phyloP scores from a whole-genome alignment of 2,888 invertebrate genomes.

The Agrochola lota region DNA sequence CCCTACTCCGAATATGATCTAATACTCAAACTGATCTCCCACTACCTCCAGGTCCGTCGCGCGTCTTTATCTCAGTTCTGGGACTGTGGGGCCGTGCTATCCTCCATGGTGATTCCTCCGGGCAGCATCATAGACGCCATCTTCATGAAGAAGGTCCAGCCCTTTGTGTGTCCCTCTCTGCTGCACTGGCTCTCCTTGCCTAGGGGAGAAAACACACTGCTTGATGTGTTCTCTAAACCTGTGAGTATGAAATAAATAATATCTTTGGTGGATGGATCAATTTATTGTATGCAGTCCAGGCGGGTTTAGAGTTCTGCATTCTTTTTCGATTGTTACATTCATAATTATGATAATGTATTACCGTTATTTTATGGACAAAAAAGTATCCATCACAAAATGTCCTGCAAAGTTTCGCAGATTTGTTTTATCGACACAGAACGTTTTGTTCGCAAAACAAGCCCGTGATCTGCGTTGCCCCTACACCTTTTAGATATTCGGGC shows the following conservation, averaged over 20 bases:
- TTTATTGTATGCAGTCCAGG: neutral
- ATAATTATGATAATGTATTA: too few species aligned
- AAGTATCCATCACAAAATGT: neutral
- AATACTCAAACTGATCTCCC: too few species aligned
- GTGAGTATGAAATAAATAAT: conserved; percentile 74
- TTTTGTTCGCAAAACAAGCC: neutral
- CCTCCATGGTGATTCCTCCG: conserved; percentile 77
- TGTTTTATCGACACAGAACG: neutral
- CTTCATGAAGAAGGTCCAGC: conserved; percentile 75
- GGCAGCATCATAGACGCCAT: conserved; percentile 74
- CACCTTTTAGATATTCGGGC: neutral
- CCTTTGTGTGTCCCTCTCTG: conserved; percentile 85
- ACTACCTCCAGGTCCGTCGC: conserved; percentile 75
- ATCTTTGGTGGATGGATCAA: neutral
- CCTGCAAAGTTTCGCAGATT: too few species aligned
- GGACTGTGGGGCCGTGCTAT: conserved; percentile 85
- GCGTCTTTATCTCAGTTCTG: conserved; percentile 83
- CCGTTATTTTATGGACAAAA: neutral
- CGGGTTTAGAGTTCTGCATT: too few species aligned
- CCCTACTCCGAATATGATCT: too few species aligned
- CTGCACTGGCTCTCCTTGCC: conserved; percentile 88
- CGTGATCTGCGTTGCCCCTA: too few species aligned
- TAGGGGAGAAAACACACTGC: conserved; percentile 83
- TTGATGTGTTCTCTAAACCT: conserved; percentile 86
- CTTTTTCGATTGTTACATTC: neutral